phyloP scores from a whole-genome alignment of 2,888 invertebrate genomes.

The Trachelus troglodyta region DNA sequence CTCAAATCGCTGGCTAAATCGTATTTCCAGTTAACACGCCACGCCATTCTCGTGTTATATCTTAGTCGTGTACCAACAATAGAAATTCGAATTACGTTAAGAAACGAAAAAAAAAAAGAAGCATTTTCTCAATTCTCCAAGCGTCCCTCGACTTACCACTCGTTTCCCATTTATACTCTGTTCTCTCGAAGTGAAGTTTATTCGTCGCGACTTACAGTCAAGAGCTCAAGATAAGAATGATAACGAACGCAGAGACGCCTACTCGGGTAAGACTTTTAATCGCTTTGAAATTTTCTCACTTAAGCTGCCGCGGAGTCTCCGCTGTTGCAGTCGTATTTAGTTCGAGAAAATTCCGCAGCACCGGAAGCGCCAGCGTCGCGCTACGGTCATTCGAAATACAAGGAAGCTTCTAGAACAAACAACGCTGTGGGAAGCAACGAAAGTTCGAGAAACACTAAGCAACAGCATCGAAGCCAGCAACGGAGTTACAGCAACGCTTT shows the following conservation, averaged over 20 bases:
- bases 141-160: neutral
- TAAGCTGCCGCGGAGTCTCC: neutral
- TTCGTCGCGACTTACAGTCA: neutral
- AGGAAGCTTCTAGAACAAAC: neutral
- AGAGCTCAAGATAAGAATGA: neutral
- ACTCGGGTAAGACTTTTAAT: neutral
- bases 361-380: neutral
- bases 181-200: neutral
- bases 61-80: neutral
- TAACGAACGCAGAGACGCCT: neutral
- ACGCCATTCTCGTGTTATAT: neutral
- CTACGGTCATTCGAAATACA: neutral
- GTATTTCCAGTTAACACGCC: neutral
- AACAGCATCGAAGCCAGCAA: neutral
- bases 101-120: neutral
- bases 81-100: neutral
- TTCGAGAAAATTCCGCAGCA: neutral
- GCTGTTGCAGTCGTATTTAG: neutral
- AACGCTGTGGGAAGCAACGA: neutral
- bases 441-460: neutral
- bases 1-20: neutral
- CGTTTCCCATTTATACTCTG: neutral
- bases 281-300: neutral
- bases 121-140: neutral
- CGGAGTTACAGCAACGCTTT: neutral